Evolutionary conservation across 2,113 vertebrate species (phyloP), one percentile per base, ranked within the genome.

Genomic region (Micronycteris hirsuta): DNA sequence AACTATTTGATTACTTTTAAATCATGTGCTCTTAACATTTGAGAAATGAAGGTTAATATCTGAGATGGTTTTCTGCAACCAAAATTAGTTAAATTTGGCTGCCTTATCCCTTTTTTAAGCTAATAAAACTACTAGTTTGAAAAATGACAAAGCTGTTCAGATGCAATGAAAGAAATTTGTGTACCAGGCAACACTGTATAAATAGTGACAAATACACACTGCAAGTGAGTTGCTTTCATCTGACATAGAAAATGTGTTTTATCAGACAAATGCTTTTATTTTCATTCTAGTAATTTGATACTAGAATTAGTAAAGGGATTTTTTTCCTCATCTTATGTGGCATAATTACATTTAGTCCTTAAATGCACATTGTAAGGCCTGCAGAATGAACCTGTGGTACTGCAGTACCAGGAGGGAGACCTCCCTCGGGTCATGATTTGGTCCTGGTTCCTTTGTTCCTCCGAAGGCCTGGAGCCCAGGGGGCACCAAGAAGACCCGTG

Each of bases 21-120:
- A 96, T 98, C 94, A 95, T 96, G 91, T 93, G 38, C 88, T 97
- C 91, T 96, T 98, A 96, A 98, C 89, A 95, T 28, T 80, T 86
- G 81, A 95, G 41, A 92, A 96, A 93, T 88, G 90, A 92, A 96
- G 65, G 91, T 47, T 93, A 83, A 90, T 88, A 56, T 94, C 89
- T 58, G n/a, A 86, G n/a, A 81, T 91, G 71, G 94, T 94, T 94
- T 97, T 93, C 71, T 97, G 92, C 84, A 97, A 94, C 67, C 61
- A 86, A 86, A 87, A 95, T 95, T 95, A 93, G 31, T 90, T 94
- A 52, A 82, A 74, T 94, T 97, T 96, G 94, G 71, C 91, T 97
- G 96, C 95, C 92, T 95, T 97, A 74, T 41, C 71, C 78, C 56
- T 93, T 96, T 96, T 94, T 91, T 91, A 95, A 96, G 63, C 82